phyloP scores from a whole-genome alignment of 2,888 invertebrate genomes.

The Philhelius pedissequus region DNA sequence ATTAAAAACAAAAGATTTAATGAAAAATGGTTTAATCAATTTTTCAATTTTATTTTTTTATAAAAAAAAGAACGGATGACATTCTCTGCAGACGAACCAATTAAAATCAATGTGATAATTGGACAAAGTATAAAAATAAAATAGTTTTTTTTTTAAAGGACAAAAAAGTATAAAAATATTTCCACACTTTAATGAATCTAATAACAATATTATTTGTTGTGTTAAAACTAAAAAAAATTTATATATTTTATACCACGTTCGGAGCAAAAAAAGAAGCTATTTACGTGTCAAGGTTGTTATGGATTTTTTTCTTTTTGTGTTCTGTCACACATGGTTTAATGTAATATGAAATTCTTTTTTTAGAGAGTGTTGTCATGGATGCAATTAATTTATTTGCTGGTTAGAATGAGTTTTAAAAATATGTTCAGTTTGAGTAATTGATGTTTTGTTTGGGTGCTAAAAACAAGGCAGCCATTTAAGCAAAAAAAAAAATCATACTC shows the following conservation, averaged over 20 bases:
- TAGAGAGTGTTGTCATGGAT: background rate
- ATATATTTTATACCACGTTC: background rate
- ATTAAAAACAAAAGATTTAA: background rate
- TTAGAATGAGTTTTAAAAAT: background rate
- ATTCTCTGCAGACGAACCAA: slow-evolving; percentile 7
- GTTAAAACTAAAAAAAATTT: background rate
- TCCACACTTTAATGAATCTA: background rate
- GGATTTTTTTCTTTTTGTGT: background rate
- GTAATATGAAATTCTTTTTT: background rate
- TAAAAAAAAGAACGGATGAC: background rate
- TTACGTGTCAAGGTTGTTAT: slow-evolving; percentile 23
- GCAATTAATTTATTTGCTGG: slow-evolving; percentile 14
- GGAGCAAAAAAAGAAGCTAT: background rate
- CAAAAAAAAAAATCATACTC: background rate
- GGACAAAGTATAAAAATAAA: background rate
- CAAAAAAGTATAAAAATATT: background rate
- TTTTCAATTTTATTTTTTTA: background rate
- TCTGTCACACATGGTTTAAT: slow-evolving; percentile 16
- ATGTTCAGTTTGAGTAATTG: slow-evolving; percentile 9
- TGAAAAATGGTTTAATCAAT: background rate
- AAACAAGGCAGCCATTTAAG: background rate
- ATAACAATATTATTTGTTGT: background rate
- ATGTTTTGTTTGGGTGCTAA: background rate
- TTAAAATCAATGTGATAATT: slow-evolving; percentile 30
- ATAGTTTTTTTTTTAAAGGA: background rate